These are phyloP conservation scores for Pyrochroa serraticornis DNA, from an alignment of 2,888 invertebrate genomes.

Conservation along the genomic window DNA sequence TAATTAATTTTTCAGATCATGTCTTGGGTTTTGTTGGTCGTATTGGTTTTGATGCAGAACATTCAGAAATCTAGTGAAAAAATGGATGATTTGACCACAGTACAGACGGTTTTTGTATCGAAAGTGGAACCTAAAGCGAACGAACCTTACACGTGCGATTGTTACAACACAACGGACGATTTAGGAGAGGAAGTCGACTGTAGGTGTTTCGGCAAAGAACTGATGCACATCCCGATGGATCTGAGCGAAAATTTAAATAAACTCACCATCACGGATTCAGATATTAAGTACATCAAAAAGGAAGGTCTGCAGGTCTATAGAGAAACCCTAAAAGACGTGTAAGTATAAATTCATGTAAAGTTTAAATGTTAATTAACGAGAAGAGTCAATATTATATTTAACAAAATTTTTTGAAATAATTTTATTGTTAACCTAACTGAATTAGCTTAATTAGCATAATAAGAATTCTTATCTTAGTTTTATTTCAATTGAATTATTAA, in stretches of 20 bases:
- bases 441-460: too few relatives aligned
- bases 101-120: constrained; percentile 23
- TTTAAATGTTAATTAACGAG: too few relatives aligned
- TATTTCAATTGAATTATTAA: too few relatives aligned
- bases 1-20: constrained; percentile 19
- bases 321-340: constrained; percentile 54
- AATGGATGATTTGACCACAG: neutral
- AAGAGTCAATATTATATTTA: constrained; percentile 1
- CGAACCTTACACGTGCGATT: constrained; percentile 37
- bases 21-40: constrained; percentile 1
- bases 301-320: constrained; percentile 51
- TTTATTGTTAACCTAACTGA: too few relatives aligned
- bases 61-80: neutral
- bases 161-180: constrained; percentile 43
- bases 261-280: constrained; percentile 52
- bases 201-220: constrained; percentile 47
- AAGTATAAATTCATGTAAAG: constrained; percentile 39
- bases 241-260: constrained; percentile 46
- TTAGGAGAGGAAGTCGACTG: constrained; percentile 44
- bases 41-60: constrained; percentile 1
- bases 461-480: too few relatives aligned
- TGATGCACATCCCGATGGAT: constrained; percentile 48
- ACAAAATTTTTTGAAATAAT: neutral
- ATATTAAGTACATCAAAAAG: constrained; percentile 46
- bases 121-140: constrained; percentile 12